Base-by-base conservation (phyloP, 2,888 invertebrate species). In the Torymus tubicola region DNA sequence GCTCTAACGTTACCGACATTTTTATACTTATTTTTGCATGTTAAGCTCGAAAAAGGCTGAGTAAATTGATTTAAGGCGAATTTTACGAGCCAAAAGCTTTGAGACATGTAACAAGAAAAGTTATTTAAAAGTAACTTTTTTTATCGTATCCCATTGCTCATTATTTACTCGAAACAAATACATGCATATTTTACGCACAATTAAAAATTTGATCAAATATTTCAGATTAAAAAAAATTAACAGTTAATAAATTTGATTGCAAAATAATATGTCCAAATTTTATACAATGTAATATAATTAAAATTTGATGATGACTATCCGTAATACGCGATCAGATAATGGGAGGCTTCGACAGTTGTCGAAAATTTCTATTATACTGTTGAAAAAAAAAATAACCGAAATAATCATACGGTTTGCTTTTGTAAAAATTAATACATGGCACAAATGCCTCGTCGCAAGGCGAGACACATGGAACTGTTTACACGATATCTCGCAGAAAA, bases 181-280 rank as follows among this genome's bases (percentile, higher is more conserved):
- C 18, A 55, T 78, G 72, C 78, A 72, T 72, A 72, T 21, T 55
- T 42, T 61, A 78, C 61, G 78, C 78, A 71, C 65, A 31, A 42
- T 64, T 64, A 16, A 42, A 65, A 14, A 64, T 58, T 14, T n/a
- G 57, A 60, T 16, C 16, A 57, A 63, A 72, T 21, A 13, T 24
- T 16, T 52, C 10, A 58, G 8, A 69, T 12, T 16, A 18, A 73
- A 74, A 65, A 65, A n/a, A 50, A 64, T 13, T 4, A 13, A 68
- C 12, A 73, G 42, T 57, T 63, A 42, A 52, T 57, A 60, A 75
- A 12, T 60, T 42, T 58, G 18, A 63, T 72, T 53, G 12, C 16
- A 50, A 64, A 64, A 50, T 42, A 53, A 60, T 50, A 2, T 13
- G 13, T 71, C 52, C 21, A 74, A 57, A 24, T 65, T 75, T 24